Evolutionary conservation across 2,888 invertebrate genomes (phyloP).

Genomic region (Cyaniris semiargus): DNA sequence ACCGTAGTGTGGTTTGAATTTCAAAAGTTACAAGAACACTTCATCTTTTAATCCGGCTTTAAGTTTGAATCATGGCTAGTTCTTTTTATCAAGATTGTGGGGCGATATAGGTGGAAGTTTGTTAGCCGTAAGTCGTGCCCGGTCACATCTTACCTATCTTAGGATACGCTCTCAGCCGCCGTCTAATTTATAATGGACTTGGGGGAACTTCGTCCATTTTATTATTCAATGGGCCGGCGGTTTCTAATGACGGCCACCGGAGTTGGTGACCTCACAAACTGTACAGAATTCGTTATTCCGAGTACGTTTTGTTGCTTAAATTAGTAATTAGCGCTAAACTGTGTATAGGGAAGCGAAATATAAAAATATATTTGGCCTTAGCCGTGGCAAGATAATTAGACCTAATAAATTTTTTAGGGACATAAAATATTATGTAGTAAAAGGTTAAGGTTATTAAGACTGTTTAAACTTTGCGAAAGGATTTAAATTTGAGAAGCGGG

Average conservation of each 20-base stretch:
- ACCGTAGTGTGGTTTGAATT: slow-evolving; percentile 42
- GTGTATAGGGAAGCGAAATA: neutral
- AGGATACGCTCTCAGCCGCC: slow-evolving; percentile 77
- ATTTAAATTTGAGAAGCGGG: slow-evolving; percentile 3
- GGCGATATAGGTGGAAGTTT: slow-evolving; percentile 72
- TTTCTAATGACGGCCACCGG: slow-evolving; percentile 77
- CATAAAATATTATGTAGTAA: neutral
- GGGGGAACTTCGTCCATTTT: slow-evolving; percentile 79
- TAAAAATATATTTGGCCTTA: neutral
- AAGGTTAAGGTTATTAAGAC: neutral
- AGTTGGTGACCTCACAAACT: slow-evolving; percentile 46
- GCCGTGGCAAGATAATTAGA: neutral
- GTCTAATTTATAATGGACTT: slow-evolving; percentile 82
- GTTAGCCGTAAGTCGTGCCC: slow-evolving; percentile 71
- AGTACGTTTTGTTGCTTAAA: neutral
- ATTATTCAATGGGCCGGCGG: slow-evolving; percentile 80
- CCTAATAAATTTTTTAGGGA: neutral
- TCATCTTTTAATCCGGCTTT: slow-evolving; percentile 61
- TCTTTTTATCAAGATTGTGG: slow-evolving; percentile 77
- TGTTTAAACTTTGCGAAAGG: neutral
- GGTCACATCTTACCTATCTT: slow-evolving; percentile 80
- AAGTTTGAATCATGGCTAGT: slow-evolving; percentile 76
- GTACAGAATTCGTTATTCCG: slow-evolving; percentile 2
- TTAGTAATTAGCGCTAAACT: neutral
- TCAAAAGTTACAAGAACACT: slow-evolving; percentile 55